Evolutionary conservation across 2,113 vertebrate genomes (phyloP).

Genomic region (Cygnus atratus): DNA sequence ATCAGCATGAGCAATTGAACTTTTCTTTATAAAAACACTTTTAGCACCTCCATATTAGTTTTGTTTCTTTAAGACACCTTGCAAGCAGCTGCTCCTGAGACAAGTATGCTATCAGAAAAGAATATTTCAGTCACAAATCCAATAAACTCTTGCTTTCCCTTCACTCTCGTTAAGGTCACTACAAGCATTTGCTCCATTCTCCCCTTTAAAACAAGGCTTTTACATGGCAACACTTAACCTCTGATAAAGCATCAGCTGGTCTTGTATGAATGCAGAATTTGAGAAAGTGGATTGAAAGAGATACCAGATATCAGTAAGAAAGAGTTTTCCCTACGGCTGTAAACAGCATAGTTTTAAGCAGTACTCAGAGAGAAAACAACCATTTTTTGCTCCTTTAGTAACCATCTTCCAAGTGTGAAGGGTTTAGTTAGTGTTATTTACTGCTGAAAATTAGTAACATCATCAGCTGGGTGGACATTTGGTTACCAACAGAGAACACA

Average conservation of each 20-base stretch:
- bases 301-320: neutral
- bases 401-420: neutral
- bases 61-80: neutral
- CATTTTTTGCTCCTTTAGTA: neutral
- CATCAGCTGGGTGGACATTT: neutral
- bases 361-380: neutral
- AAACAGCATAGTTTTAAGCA: neutral
- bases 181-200: neutral
- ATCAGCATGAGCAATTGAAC: neutral
- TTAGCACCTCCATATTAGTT: neutral
- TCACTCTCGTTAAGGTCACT: neutral
- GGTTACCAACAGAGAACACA: neutral
- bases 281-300: neutral
- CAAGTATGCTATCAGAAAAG: neutral
- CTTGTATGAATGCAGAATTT: neutral
- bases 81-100: neutral
- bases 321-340: neutral
- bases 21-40: neutral
- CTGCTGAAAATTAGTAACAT: neutral
- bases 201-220: neutral
- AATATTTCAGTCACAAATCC: neutral
- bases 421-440: neutral
- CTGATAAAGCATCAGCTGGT: neutral
- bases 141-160: neutral
- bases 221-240: neutral